Percentiles rank a stretch among this genome's conserved stretches.
These are phyloP conservation scores for Margarornis squamiger DNA, from an alignment of 2,797 vertebrate species.

Conservation along the genomic window DNA sequence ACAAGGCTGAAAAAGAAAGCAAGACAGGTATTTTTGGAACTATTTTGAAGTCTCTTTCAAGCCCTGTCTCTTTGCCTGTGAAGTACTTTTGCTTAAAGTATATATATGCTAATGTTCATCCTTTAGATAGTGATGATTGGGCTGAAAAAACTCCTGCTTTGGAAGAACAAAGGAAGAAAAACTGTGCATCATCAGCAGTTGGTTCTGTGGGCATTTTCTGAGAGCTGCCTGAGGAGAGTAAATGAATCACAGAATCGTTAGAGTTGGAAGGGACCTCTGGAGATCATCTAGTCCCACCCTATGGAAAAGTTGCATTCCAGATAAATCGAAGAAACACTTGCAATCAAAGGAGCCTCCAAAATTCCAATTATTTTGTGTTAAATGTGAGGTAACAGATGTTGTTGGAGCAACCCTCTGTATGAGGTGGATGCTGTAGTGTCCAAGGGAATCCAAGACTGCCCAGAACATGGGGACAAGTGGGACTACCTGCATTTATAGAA, in stretches of 20 bases:
- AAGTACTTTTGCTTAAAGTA: not conserved
- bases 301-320: not conserved
- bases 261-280: not conserved
- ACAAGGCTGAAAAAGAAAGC: not conserved
- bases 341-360: not conserved
- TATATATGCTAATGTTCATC: not conserved
- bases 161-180: not conserved
- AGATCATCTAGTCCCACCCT: not conserved
- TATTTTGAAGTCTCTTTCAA: not conserved
- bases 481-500: not conserved
- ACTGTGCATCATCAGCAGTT: not conserved
- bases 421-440: fast-evolving
- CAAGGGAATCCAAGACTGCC: not conserved
- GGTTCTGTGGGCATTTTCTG: not conserved
- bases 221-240: not conserved
- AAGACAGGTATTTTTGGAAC: not conserved
- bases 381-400: not conserved
- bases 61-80: not conserved
- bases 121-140: not conserved
- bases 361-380: not conserved
- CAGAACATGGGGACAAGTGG: not conserved
- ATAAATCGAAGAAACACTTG: not conserved
- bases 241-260: not conserved
- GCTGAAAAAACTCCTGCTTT: not conserved
- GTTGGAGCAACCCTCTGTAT: not conserved